Base-by-base conservation (phyloP, 1,140 invertebrate species). In the Euglossa dilemma region DNA sequence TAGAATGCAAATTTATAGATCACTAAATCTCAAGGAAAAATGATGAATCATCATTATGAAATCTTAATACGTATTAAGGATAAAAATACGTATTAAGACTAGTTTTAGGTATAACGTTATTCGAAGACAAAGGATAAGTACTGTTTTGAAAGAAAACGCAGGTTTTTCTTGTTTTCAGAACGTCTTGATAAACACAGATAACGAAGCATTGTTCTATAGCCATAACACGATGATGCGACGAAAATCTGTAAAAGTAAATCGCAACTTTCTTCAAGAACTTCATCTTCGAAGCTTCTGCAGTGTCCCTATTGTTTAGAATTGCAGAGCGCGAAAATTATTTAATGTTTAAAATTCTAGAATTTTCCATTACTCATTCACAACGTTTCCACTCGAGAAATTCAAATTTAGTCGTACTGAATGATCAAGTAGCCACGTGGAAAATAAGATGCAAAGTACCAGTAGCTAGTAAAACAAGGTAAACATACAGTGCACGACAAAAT, bases 231-330 rank as follows among this genome's bases (percentile, higher is more conserved):
- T 56, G 52, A 56, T 36, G 25, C 9, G 7, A 36, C n/a, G 18
- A 59, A 63, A 16, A 70, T 20, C 18, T 56, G 25, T 20, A 14
- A 47, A 71, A 71, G 61, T n/a, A 71, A 28, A 23, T 59, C 23
- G 76, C 54, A 25, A 23, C 28, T 79, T 45, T 69, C n/a, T 79
- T 59, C 47, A 16, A 47, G 36, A 70, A 70, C 18, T 57, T 50
- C n/a, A 36, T 57, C 28, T 36, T 4, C 36, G 36, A 36, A 36
- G 4, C 36, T 36, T 1, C 36, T 36, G 36, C 36, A 36, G 4
- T 36, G 36, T 36, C 4, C 36, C 36, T 36, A 36, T 36, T 36
- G 4, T 36, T 36, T 36, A 36, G 36, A 36, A 36, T 36, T 36
- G 4, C 36, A 36, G 36, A 36, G 36, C 36, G 36, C 36, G 36